A percentile compares a stretch with the other conserved stretches of the same genome.
These are phyloP conservation scores for Triplophysa rosa DNA, from an alignment of 2,113 vertebrate species.

Conservation along the genomic window DNA sequence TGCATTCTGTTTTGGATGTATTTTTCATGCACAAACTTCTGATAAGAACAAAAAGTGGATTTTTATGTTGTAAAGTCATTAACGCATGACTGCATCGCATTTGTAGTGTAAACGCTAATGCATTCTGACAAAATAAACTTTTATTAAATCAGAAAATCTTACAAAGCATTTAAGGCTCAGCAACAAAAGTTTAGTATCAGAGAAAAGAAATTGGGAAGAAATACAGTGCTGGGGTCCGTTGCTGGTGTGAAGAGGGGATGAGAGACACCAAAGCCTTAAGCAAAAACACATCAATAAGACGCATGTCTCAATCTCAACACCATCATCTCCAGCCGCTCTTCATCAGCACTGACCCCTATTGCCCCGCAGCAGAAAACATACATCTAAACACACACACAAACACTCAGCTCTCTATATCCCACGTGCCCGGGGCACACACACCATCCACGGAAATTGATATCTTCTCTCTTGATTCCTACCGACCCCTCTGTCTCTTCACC, in stretches of 20 bases:
- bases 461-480: conserved; percentile 17
- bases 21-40: not conserved
- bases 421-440: conserved; percentile 27
- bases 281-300: conserved; percentile 54
- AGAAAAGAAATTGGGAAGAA: not conserved
- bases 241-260: conserved; percentile 6
- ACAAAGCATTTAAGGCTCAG: too few relatives aligned
- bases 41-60: not conserved
- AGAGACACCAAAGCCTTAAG: conserved; percentile 26
- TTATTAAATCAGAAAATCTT: too few relatives aligned
- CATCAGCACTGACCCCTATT: conserved; percentile 38
- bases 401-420: conserved; percentile 20
- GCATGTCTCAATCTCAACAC: conserved; percentile 49
- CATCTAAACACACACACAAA: conserved; percentile 46
- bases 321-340: conserved; percentile 40
- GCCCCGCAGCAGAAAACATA: conserved; percentile 14
- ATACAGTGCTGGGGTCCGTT: not conserved
- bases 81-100: too few relatives aligned
- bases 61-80: too few relatives aligned
- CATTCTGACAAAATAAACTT: too few relatives aligned
- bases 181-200: too few relatives aligned
- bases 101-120: too few relatives aligned
- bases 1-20: not conserved
- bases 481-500: conserved; percentile 10
- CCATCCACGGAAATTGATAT: conserved; percentile 35